phyloP scores from a whole-genome alignment of 2,113 vertebrate species.

The Gnathonemus longibarbis region DNA sequence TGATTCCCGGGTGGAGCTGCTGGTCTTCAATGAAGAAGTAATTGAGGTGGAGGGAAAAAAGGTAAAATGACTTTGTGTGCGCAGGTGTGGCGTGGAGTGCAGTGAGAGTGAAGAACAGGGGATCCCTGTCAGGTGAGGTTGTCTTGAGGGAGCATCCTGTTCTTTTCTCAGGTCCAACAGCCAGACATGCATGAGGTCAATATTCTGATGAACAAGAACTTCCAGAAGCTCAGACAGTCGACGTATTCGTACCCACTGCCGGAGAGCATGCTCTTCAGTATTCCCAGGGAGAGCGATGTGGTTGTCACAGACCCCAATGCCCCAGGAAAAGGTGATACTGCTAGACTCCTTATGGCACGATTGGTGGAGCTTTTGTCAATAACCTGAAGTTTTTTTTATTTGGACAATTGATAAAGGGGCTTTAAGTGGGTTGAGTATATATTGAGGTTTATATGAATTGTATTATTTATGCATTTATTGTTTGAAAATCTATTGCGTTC shows the following conservation, averaged over 20 bases:
- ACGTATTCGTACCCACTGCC: slow-evolving; percentile 71
- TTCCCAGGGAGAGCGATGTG: slow-evolving; percentile 71
- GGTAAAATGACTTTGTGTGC: slow-evolving; percentile 51
- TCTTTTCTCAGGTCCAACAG: slow-evolving; percentile 69
- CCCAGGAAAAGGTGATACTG: slow-evolving; percentile 61
- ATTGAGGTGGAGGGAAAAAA: slow-evolving; percentile 79
- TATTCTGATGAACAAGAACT: slow-evolving; percentile 72
- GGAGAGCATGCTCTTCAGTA: slow-evolving; percentile 76
- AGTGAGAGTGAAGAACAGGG: not conserved
- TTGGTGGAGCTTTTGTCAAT: not conserved
- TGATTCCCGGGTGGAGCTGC: slow-evolving; percentile 65
- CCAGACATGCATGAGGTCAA: slow-evolving; percentile 81
- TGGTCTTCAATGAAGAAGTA: slow-evolving; percentile 81
- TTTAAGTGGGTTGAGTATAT: not conserved
- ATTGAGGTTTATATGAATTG: not conserved
- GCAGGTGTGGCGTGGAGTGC: not conserved
- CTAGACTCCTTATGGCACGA: not conserved
- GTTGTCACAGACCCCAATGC: slow-evolving; percentile 71
- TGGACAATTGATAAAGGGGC: not conserved
- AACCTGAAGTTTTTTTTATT: not conserved
- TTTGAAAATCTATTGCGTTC: not conserved
- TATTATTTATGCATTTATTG: not conserved
- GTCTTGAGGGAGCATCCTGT: not conserved
- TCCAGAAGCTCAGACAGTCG: slow-evolving; percentile 69
- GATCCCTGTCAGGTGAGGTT: not conserved